A percentile compares a stretch with the other conserved stretches of the same genome.
Evolutionary conservation across 2,797 vertebrate genomes (phyloP).

Genomic region (Steatocranus sp.): DNA sequence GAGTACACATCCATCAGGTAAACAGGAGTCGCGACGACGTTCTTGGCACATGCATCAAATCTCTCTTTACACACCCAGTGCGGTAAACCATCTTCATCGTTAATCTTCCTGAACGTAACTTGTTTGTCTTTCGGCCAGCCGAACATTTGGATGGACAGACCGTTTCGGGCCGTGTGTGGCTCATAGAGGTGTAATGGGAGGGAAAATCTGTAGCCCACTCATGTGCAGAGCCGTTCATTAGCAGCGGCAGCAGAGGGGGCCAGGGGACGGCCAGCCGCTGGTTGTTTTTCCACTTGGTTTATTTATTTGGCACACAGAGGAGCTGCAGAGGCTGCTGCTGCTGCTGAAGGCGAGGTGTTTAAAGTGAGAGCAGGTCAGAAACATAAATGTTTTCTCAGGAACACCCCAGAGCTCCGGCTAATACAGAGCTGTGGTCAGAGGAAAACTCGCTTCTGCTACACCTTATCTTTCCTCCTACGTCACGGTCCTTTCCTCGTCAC

Average conservation of each 20-base stretch:
- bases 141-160: constrained; percentile 12
- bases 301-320: background rate
- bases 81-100: background rate
- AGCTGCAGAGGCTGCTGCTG: background rate
- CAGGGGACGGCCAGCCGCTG: background rate
- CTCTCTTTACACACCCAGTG: background rate
- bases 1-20: background rate
- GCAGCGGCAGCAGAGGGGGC: background rate
- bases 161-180: background rate
- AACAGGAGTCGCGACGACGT: background rate
- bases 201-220: background rate
- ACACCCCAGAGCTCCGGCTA: background rate
- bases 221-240: constrained; percentile 16
- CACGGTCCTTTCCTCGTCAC: background rate
- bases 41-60: background rate
- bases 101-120: constrained; percentile 23
- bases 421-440: background rate
- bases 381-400: background rate
- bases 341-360: background rate
- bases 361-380: background rate
- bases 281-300: background rate
- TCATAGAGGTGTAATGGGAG: background rate
- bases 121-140: background rate
- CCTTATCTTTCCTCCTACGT: background rate
- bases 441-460: background rate